Conservation (phyloP, 2,888 invertebrate species). For the Nephrocerus scutellatus region DNA sequence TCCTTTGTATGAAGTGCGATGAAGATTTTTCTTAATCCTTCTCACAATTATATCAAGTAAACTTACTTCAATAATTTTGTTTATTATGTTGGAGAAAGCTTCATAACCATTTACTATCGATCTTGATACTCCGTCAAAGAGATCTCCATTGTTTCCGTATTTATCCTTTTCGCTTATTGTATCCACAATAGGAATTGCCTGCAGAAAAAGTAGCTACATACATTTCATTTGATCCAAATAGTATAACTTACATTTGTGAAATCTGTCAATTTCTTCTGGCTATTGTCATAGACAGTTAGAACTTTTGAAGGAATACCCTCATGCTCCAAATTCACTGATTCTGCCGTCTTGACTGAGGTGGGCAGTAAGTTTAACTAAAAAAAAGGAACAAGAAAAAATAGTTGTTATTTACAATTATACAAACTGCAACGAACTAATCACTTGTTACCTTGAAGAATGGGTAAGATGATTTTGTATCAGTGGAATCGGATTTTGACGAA, state of each 20-base stretch:
- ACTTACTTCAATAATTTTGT: conserved; percentile 57
- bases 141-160: conserved; percentile 68
- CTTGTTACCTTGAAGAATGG: too few relatives aligned
- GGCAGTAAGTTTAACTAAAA: conserved; percentile 33
- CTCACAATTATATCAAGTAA: too few relatives aligned
- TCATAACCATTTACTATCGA: conserved; percentile 63
- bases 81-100: conserved; percentile 59
- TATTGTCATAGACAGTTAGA: conserved; percentile 37
- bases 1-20: too few relatives aligned
- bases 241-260: conserved; percentile 33
- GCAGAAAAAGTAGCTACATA: conserved; percentile 14
- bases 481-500: too few relatives aligned
- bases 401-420: background rate
- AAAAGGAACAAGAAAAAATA: conserved; percentile 16
- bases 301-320: conserved; percentile 42
- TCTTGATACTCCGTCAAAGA: conserved; percentile 57
- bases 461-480: too few relatives aligned
- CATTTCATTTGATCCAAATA: background rate
- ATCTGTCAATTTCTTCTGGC: conserved; percentile 37
- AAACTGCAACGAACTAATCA: too few relatives aligned
- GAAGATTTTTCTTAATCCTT: too few relatives aligned
- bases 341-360: conserved; percentile 34
- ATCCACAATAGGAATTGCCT: conserved; percentile 68
- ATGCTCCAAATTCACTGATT: conserved; percentile 42
- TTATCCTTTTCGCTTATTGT: conserved; percentile 70